Evolutionary conservation across 2,113 vertebrate species (phyloP), one percentile per base, ranked within the genome.

Genomic region (Illadopsis cleaveri): DNA sequence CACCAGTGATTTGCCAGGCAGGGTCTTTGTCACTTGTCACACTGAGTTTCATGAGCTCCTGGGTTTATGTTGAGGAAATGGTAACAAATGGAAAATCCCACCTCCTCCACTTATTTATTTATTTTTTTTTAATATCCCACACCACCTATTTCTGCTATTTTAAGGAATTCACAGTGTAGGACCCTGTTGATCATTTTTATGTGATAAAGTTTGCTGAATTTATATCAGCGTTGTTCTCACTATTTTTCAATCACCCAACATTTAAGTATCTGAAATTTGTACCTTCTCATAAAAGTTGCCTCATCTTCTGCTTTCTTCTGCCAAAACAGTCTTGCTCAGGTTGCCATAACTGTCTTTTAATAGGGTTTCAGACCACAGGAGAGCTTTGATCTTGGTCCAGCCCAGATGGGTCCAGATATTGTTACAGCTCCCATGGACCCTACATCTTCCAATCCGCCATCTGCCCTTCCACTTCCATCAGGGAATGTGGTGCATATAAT

Each of bases 361-460:
- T 51, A 91, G 78, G 83, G 33, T 91, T 89, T 77, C 60, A 85
- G 93, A 38, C 56, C 10, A 11, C 56, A 95, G 78, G 61, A 94
- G 86, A 92, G 71, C 61, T 97, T 93, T 37, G 15, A 51, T 82
- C 91, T 95, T 82, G 89, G 73, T 76, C 54, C 65, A 91, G 71
- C 75, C 95, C 96, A 97, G 84, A 82, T 95, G 95, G 80, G 48
- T 96, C 84, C 9, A n/a, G 18, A 54, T 95, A 97, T 96, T 82
- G 82, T 97, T 96, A 95, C 86, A 93, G 23, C 37, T 38, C 65
- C 60, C 4, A 11, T 85, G 61, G 57, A 90, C 27, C 13, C 47
- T 90, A 35, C 65, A 15, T 87, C 93, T 83, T 96, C 64, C 73
- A 88, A 47, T 84, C 68, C 90, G 72, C 91, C 94, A 95, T 95